phyloP scores from a whole-genome alignment of 2,113 vertebrate genomes.

The Chunga burmeisteri region DNA sequence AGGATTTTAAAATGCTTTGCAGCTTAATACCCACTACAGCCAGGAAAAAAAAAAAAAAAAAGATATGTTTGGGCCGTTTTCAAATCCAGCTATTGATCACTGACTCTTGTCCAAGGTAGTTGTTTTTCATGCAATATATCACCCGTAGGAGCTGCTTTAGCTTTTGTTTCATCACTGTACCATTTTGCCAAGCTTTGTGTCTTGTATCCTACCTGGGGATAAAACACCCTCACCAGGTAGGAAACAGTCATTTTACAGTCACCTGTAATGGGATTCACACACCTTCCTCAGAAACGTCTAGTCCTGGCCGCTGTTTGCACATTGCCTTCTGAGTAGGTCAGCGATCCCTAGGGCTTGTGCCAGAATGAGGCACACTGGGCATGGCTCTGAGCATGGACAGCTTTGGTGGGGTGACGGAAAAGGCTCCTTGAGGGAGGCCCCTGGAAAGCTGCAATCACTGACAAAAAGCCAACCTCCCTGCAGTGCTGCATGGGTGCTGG shows the following conservation, averaged over 20 bases:
- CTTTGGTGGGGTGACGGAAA: background rate
- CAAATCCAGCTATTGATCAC: background rate
- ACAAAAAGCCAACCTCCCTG: background rate
- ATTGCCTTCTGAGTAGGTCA: background rate
- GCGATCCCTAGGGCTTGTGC: rapidly evolving
- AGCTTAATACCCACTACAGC: background rate
- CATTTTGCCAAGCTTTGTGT: background rate
- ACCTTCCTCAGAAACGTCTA: background rate
- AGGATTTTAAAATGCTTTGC: background rate
- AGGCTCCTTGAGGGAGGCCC: background rate
- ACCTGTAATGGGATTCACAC: background rate
- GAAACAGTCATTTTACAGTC: background rate
- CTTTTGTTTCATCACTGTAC: background rate
- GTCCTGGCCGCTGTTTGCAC: background rate
- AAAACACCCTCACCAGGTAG: background rate
- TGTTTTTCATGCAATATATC: background rate
- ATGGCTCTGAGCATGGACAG: background rate
- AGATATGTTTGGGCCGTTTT: background rate
- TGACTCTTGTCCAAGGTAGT: background rate
- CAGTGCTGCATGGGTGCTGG: constrained; percentile 9
- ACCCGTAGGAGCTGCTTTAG: background rate
- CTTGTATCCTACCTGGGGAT: background rate
- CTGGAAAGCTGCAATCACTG: background rate
- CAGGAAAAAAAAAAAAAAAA: background rate
- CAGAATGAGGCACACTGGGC: background rate